These are phyloP conservation scores for Tachysurus fulvidraco DNA, from an alignment of 2,113 vertebrate species.

Conservation along the genomic window DNA sequence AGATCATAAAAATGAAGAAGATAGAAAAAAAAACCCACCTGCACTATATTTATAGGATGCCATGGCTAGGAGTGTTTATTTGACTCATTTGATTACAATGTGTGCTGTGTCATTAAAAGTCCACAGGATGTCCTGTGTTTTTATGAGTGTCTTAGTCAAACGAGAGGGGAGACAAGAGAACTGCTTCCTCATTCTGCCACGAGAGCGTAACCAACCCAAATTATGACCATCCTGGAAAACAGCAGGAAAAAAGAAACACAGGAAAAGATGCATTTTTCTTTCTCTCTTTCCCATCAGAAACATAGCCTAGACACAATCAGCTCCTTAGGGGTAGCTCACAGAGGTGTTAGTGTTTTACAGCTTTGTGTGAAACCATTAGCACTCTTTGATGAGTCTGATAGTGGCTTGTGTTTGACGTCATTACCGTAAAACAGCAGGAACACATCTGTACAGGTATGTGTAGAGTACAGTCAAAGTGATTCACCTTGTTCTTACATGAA, in stretches of 20 bases:
- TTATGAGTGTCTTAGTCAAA: constrained; percentile 69
- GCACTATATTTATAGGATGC: constrained; percentile 54
- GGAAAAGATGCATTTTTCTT: constrained; percentile 51
- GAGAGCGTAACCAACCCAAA: constrained; percentile 58
- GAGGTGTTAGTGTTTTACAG: constrained; percentile 58
- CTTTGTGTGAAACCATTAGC: constrained; percentile 49
- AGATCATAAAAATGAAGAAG: constrained; percentile 13
- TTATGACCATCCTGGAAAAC: constrained; percentile 59
- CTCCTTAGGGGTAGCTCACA: constrained; percentile 28
- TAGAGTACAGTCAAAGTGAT: constrained; percentile 64
- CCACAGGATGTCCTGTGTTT: constrained; percentile 70
- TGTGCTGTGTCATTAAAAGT: constrained; percentile 68
- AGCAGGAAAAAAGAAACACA: constrained; percentile 58
- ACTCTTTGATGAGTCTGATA: constrained; percentile 55
- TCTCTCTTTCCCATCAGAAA: constrained; percentile 45
- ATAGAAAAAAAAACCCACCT: constrained; percentile 23
- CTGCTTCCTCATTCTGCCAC: constrained; percentile 64
- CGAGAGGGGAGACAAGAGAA: constrained; percentile 55
- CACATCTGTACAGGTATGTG: constrained; percentile 56
- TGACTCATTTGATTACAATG: constrained; percentile 72
- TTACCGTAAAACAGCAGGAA: constrained; percentile 64
- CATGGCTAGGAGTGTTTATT: constrained; percentile 68
- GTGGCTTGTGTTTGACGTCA: constrained; percentile 49
- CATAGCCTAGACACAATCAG: constrained; percentile 2
- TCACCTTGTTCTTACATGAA: constrained; percentile 56